Evolutionary conservation across 1,140 invertebrate species (phyloP).

Genomic region (Rhynchophorus ferrugineus): DNA sequence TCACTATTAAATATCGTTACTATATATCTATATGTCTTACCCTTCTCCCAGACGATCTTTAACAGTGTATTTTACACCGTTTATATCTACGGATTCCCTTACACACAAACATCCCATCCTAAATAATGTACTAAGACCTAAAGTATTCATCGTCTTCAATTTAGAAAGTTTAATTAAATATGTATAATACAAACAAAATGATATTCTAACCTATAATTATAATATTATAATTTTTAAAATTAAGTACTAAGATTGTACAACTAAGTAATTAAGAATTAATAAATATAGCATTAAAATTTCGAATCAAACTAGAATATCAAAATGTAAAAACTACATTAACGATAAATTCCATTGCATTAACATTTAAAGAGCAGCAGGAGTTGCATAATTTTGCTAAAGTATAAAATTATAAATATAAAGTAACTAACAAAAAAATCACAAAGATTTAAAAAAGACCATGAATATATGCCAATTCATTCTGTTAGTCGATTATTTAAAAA

Average conservation of each 20-base stretch:
- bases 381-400: too few species aligned
- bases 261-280: not conserved
- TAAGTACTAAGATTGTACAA: not conserved
- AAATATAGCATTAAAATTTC: slow-evolving; percentile 1
- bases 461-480: too few species aligned
- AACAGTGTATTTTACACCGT: slow-evolving; percentile 61
- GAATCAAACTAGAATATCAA: too few species aligned
- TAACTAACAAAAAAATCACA: too few species aligned
- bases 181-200: not conserved
- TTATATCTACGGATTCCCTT: slow-evolving; percentile 64
- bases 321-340: too few species aligned
- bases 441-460: too few species aligned
- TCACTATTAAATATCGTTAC: slow-evolving; percentile 1
- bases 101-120: slow-evolving; percentile 76
- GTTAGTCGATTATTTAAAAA: too few species aligned
- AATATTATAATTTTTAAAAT: slow-evolving; percentile 5
- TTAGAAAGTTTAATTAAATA: not conserved
- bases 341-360: too few species aligned
- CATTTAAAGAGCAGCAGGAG: too few species aligned
- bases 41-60: slow-evolving; percentile 69
- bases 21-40: slow-evolving; percentile 44
- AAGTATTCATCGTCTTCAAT: slow-evolving; percentile 52
- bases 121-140: slow-evolving; percentile 60
- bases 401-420: too few species aligned
- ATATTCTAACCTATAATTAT: not conserved